Conservation (phyloP, 2,113 vertebrate genomes). For the Marmota monax region DNA sequence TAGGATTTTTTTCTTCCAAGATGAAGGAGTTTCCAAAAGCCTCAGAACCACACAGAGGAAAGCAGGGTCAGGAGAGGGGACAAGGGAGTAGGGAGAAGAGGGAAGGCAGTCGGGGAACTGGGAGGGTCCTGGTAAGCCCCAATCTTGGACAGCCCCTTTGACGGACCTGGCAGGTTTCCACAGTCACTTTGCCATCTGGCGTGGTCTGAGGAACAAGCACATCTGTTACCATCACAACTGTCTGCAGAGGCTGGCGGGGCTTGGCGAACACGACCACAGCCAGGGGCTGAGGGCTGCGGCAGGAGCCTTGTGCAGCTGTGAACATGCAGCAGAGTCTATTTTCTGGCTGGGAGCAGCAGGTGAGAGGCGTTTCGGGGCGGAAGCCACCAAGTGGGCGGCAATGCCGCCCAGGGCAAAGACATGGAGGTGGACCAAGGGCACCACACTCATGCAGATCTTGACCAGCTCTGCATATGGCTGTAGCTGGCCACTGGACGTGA, state of each 20-base stretch:
- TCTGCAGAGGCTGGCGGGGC: neutral
- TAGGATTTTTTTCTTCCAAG: neutral
- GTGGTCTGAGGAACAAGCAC: neutral
- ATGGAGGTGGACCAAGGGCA: neutral
- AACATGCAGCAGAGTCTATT: neutral
- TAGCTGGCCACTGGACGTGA: neutral
- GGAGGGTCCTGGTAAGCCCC: accelerated
- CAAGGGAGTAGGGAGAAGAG: neutral
- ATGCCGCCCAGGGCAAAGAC: neutral
- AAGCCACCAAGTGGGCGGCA: neutral
- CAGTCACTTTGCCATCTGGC: neutral
- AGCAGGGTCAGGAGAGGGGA: neutral
- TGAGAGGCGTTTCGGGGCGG: neutral
- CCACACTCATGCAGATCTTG: neutral
- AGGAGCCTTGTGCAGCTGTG: neutral
- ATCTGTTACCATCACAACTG: accelerated
- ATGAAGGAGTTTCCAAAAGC: neutral
- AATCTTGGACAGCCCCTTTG: neutral
- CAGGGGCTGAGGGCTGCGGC: neutral
- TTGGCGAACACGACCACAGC: no score
- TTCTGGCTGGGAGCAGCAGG: neutral
- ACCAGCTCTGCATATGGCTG: no score
- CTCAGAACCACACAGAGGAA: neutral
- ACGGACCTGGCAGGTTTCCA: neutral
- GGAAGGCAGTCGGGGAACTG: neutral